Conservation (phyloP, 1,140 invertebrate species). For the Drosophila parabipectinata region DNA sequence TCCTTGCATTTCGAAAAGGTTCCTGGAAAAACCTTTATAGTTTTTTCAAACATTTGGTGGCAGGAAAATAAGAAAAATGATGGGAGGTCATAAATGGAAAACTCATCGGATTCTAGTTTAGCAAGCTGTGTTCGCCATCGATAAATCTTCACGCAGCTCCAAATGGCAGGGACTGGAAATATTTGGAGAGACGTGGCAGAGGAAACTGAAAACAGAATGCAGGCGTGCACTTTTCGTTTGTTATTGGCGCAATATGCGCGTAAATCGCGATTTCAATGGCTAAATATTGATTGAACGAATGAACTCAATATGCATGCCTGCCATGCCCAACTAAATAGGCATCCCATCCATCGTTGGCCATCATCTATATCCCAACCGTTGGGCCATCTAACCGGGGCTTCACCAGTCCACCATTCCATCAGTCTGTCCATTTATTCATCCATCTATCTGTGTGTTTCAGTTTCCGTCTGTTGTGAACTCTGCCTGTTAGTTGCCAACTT, state of each 20-base stretch:
- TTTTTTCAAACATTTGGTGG: conserved; percentile 19
- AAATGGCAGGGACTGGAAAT: background rate
- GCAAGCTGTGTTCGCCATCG: conserved; percentile 57
- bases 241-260: conserved; percentile 80
- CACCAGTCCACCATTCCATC: background rate
- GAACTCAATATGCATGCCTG: conserved; percentile 71
- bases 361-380: conserved; percentile 39
- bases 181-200: background rate
- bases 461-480: conserved; percentile 32
- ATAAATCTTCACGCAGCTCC: conserved; percentile 59
- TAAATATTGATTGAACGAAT: conserved; percentile 81
- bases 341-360: conserved; percentile 50
- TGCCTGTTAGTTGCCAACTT: conserved; percentile 69
- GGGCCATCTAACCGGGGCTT: conserved; percentile 23
- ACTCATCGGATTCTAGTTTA: conserved; percentile 45
- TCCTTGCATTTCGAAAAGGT: conserved; percentile 32
- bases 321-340: conserved; percentile 39
- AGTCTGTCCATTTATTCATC: conserved; percentile 14
- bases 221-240: conserved; percentile 73
- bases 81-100: conserved; percentile 44
- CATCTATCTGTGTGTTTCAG: conserved; percentile 31
- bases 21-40: no score
- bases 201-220: conserved; percentile 33
- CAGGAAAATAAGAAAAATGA: conserved; percentile 27
- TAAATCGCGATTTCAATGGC: conserved; percentile 79